Percentiles rank a stretch among this genome's conserved stretches.
These are phyloP conservation scores for Arbacia lixula DNA, from an alignment of 53 echinoderm and acorn worm genomes.

Conservation along the genomic window DNA sequence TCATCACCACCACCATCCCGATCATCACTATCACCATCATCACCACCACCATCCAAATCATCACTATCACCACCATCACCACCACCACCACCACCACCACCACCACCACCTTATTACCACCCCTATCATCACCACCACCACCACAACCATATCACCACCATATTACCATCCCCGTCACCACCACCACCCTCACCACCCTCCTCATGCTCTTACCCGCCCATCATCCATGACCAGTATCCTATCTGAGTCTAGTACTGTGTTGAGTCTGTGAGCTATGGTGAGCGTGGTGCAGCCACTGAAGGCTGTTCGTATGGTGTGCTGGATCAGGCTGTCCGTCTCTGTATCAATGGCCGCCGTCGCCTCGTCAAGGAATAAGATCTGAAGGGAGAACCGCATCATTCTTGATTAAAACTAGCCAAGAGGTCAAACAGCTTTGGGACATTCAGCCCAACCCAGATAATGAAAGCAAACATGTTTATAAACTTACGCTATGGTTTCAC, in stretches of 20 bases:
- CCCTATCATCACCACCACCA: not conserved
- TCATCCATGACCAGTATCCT: conserved; percentile 2
- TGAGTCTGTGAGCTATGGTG: not conserved
- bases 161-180: not conserved
- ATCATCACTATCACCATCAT: too few species aligned
- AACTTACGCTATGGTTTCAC: too few species aligned
- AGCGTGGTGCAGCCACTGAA: not conserved
- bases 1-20: not conserved
- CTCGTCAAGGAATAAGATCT: conserved; percentile 1
- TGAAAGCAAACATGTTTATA: too few species aligned
- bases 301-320: conserved; percentile 4
- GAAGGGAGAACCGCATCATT: too few species aligned
- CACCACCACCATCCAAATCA: too few species aligned
- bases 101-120: not conserved
- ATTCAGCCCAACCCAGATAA: too few species aligned
- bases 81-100: not conserved
- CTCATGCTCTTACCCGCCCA: not conserved
- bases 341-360: not conserved
- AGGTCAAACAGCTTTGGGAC: too few species aligned
- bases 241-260: not conserved
- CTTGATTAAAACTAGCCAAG: too few species aligned
- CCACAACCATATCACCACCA: not conserved
- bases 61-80: not conserved
- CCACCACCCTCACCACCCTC: not conserved
- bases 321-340: conserved; percentile 2